These are phyloP conservation scores for Ethmia dodecea DNA, from an alignment of 2,888 invertebrate genomes.

Conservation along the genomic window DNA sequence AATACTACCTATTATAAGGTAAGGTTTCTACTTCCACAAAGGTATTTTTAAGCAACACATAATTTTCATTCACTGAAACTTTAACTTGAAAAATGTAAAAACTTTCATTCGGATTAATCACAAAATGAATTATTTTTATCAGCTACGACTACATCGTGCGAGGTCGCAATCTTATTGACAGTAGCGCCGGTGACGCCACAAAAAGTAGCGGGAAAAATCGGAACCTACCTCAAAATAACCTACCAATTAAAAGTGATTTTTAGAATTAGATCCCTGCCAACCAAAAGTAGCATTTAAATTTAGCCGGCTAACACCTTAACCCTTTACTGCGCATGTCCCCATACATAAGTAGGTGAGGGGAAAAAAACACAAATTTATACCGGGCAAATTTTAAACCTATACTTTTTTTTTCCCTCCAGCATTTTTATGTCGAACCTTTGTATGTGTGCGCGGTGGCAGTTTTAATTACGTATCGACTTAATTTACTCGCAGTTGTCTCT, in stretches of 20 bases:
- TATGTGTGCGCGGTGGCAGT: conserved; percentile 70
- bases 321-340: conserved; percentile 75
- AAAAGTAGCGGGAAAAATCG: conserved; percentile 37
- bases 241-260: conserved; percentile 19
- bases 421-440: conserved; percentile 75
- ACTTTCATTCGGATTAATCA: too few relatives aligned
- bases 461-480: conserved; percentile 79
- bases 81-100: too few relatives aligned
- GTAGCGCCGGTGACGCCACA: conserved; percentile 31
- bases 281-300: conserved; percentile 13
- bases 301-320: conserved; percentile 42
- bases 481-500: conserved; percentile 64
- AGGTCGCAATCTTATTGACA: background rate
- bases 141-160: too few relatives aligned
- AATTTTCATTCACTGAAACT: too few relatives aligned
- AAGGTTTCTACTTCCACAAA: too few relatives aligned
- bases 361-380: conserved; percentile 78
- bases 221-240: conserved; percentile 43
- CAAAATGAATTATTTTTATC: too few relatives aligned
- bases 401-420: conserved; percentile 73
- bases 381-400: conserved; percentile 78
- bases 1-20: too few relatives aligned
- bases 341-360: conserved; percentile 71
- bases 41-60: too few relatives aligned
- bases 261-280: background rate